These are phyloP conservation scores for Chauna torquata DNA, from an alignment of 2,113 vertebrate genomes.

Conservation along the genomic window DNA sequence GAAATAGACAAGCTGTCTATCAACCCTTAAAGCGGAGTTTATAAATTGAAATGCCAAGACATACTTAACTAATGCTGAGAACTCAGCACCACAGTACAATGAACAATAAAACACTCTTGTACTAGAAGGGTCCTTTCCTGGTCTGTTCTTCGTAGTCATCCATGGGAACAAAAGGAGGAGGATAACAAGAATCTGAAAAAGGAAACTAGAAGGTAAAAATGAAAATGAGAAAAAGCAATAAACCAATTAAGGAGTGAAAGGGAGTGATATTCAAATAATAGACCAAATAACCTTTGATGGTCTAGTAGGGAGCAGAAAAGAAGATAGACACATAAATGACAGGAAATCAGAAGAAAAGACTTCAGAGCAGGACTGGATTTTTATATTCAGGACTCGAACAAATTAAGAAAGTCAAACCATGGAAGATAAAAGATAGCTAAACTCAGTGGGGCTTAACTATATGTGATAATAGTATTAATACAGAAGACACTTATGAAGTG, in stretches of 20 bases:
- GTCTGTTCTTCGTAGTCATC: neutral
- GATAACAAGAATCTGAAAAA: neutral
- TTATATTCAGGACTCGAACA: neutral
- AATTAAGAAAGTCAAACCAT: neutral
- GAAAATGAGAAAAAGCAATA: neutral
- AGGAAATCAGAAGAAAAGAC: neutral
- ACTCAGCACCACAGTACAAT: neutral
- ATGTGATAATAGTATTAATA: neutral
- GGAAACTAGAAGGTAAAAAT: neutral
- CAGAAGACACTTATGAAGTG: neutral
- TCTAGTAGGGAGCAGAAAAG: neutral
- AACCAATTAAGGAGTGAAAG: neutral
- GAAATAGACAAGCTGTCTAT: slow-evolving; percentile 2
- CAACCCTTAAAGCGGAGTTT: slow-evolving; percentile 1
- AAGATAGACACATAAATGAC: neutral
- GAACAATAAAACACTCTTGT: neutral
- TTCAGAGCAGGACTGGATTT: neutral
- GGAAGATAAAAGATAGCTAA: neutral
- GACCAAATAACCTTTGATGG: neutral
- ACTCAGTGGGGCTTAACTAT: neutral
- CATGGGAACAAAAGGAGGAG: neutral
- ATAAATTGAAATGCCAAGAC: slow-evolving; percentile 5
- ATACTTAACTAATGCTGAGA: neutral
- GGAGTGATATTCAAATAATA: neutral
- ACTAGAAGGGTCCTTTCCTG: neutral